Conservation (phyloP, 2,797 vertebrate genomes). For the Sus cebifrons region DNA sequence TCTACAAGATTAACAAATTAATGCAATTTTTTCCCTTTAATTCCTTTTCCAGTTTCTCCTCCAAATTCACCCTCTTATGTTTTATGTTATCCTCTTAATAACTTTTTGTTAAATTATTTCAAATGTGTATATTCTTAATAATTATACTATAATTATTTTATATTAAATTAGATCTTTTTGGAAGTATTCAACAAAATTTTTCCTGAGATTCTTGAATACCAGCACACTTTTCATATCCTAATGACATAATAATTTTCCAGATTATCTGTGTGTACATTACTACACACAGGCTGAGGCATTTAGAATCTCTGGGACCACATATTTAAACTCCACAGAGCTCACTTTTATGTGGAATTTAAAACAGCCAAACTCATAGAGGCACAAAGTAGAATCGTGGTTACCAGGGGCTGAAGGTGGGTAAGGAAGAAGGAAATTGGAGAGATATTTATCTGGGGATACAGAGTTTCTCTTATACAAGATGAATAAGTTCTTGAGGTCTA, state of each 20-base stretch:
- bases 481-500: not conserved
- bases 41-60: not conserved
- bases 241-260: not conserved
- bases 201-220: not conserved
- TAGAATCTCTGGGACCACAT: not conserved
- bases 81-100: not conserved
- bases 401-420: not conserved
- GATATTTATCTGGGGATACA: not conserved
- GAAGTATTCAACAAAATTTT: not conserved
- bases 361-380: not conserved
- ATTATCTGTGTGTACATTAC: not conserved
- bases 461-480: not conserved
- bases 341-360: not conserved
- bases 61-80: not conserved
- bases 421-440: not conserved
- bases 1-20: not conserved
- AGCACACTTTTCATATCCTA: not conserved
- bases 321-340: not conserved
- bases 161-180: not conserved
- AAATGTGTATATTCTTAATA: not conserved
- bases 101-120: not conserved
- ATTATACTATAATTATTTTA: not conserved
- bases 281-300: not conserved
- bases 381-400: not conserved
- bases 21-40: not conserved